A percentile compares a stretch with the other conserved stretches of the same genome.
phyloP scores from a whole-genome alignment of 1,140 invertebrate species.

The Andricus grossulariae region DNA sequence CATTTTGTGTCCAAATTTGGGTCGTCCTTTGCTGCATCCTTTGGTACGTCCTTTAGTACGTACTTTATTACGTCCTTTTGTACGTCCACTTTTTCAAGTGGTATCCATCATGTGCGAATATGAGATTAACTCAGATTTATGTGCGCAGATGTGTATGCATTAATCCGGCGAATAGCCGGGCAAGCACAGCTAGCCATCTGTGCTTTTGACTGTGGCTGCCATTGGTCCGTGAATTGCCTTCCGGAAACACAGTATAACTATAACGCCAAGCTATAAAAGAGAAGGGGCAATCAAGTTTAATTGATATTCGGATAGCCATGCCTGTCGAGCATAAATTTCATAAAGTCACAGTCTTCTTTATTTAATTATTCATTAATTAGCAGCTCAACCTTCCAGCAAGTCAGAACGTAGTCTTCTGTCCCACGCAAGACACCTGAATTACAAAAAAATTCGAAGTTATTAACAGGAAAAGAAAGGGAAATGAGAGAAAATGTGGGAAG shows the following conservation, averaged over 20 bases:
- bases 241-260: constrained; percentile 46
- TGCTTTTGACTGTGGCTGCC: constrained; percentile 75
- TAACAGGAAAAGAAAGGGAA: too few relatives aligned
- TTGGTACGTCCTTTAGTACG: too few relatives aligned
- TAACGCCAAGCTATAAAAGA: constrained; percentile 48
- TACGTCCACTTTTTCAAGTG: too few relatives aligned
- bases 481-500: too few relatives aligned
- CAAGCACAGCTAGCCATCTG: constrained; percentile 45
- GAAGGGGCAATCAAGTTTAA: constrained; percentile 62
- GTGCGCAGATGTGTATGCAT: constrained; percentile 65
- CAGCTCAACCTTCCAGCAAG: constrained; percentile 34
- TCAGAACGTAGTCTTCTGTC: not conserved
- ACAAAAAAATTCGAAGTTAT: too few relatives aligned
- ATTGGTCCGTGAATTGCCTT: constrained; percentile 76
- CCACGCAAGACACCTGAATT: too few relatives aligned
- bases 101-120: constrained; percentile 52
- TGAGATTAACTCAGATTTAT: constrained; percentile 65
- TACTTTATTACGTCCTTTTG: too few relatives aligned
- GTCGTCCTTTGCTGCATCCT: constrained; percentile 44
- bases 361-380: constrained; percentile 35
- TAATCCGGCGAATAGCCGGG: constrained; percentile 59
- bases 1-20: too few relatives aligned
- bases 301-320: constrained; percentile 52
- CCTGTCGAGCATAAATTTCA: constrained; percentile 43
- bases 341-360: constrained; percentile 10